A percentile compares a stretch with the other conserved stretches of the same genome.
Conservation (phyloP, 2,888 invertebrate genomes). For the Drosophila kokeensis region DNA sequence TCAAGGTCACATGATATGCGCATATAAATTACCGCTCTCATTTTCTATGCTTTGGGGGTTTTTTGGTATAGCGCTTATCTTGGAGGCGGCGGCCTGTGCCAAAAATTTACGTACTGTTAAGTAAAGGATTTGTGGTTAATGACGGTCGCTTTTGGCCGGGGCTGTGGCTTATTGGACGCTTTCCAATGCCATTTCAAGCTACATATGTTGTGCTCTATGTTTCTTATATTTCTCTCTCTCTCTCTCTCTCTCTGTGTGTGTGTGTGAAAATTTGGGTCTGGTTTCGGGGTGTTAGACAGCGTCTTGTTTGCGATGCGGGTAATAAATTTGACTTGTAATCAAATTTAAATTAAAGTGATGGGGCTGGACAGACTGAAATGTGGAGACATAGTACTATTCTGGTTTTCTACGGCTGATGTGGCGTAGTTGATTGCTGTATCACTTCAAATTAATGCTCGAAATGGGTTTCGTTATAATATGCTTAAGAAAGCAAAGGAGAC, state of each 20-base stretch:
- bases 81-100: slow-evolving; percentile 59
- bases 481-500: neutral
- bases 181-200: slow-evolving; percentile 62
- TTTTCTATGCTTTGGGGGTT: slow-evolving; percentile 16
- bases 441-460: slow-evolving; percentile 1
- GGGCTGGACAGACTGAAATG: slow-evolving; percentile 15
- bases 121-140: slow-evolving; percentile 81
- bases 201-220: slow-evolving; percentile 49
- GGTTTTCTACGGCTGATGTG: slow-evolving; percentile 21
- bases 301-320: slow-evolving; percentile 62
- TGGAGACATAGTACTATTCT: slow-evolving; percentile 10
- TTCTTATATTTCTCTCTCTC: neutral
- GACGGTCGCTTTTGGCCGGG: slow-evolving; percentile 62
- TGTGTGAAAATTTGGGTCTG: slow-evolving; percentile 25
- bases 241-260: neutral
- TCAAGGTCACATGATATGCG: slow-evolving; percentile 77
- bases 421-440: slow-evolving; percentile 2
- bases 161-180: slow-evolving; percentile 32
- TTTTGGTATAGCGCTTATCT: slow-evolving; percentile 60
- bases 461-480: neutral
- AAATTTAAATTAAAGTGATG: slow-evolving; percentile 76
- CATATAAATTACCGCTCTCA: slow-evolving; percentile 60
- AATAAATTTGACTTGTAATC: slow-evolving; percentile 75
- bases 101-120: slow-evolving; percentile 81
- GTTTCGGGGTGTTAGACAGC: slow-evolving; percentile 21